Conservation (phyloP, 1,140 invertebrate species). For the Papilio glaucus region DNA sequence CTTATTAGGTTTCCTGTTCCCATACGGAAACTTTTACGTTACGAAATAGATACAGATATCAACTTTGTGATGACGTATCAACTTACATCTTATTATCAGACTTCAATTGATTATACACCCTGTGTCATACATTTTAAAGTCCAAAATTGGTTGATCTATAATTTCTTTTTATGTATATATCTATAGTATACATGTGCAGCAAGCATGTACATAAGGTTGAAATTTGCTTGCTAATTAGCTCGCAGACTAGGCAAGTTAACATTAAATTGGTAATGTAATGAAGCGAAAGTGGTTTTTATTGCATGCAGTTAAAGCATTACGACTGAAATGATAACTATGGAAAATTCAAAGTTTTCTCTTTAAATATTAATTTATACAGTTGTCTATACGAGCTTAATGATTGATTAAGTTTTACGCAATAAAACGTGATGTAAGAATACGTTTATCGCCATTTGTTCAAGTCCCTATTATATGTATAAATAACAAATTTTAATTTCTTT, state of each 20-base stretch:
- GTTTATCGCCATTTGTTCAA: too few relatives aligned
- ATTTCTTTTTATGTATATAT: background rate
- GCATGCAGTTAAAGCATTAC: conserved; percentile 18
- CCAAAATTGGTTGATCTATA: background rate
- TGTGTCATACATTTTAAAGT: background rate
- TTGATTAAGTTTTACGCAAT: background rate
- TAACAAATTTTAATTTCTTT: too few relatives aligned
- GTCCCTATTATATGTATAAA: too few relatives aligned
- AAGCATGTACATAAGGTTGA: conserved; percentile 14
- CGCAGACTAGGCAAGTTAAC: background rate
- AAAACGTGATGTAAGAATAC: background rate
- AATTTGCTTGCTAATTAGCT: background rate
- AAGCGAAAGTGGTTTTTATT: conserved; percentile 25
- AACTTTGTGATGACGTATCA: conserved; percentile 18
- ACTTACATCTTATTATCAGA: background rate
- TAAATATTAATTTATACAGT: background rate
- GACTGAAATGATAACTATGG: conserved; percentile 8
- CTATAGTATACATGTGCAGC: background rate
- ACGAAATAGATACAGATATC: conserved; percentile 11
- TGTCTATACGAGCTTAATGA: background rate
- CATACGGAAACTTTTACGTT: conserved; percentile 22
- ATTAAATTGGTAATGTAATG: conserved; percentile 21
- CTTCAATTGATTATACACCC: background rate
- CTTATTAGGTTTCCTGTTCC: conserved; percentile 27
- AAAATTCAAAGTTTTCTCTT: background rate